Evolutionary conservation across 30 jellyfish, hydroid and myxozoan species (phyloP), one percentile per base, ranked within the genome.

Genomic region (Aurelia sp.): DNA sequence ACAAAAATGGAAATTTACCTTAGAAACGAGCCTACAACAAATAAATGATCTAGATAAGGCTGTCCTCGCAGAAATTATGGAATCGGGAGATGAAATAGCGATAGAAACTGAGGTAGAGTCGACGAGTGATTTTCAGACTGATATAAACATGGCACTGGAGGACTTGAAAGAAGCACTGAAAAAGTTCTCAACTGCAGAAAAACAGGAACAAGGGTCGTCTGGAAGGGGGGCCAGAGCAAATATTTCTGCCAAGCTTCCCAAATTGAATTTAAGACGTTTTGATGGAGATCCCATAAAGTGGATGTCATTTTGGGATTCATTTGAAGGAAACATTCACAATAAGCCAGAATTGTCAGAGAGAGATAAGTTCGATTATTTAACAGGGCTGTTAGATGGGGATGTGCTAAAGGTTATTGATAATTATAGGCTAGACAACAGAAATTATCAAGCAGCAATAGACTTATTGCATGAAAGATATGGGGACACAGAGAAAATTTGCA

Each of bases 1-100:
- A 59, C 24, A 65, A 27, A 65, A 65, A 65, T 65, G 76, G 76
- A 65, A 65, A 65, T 65, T 65, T 65, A 27, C 50, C 35, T 65
- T 65, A 65, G 76, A 65, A 27, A 18, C 76, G 57, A 18, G 16
- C 35, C 35, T 65, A 35, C 35, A 65, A 27, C 76, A 65, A 65
- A 65, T 27, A 65, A 27, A 19, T 65, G 76, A 65, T 52, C 47
- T 65, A 65, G 76, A 65, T 65, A 27, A 19, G 47, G 47, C 47
- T 13, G 47, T 65, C 47, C 47, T 65, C 47, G 47, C 35, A 65
- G 76, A 65, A 27, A 18, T 65, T 17, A 18, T 27, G 47, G 76
- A 65, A 65, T 19, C 76, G 47, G 76, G 47, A 18, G 76, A 65
- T 65, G 47, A 65, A 27, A 27, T 18, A 27, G 76, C 76, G 47